Conservation (phyloP, 2,888 invertebrate species). For the Piscicola geometra region DNA sequence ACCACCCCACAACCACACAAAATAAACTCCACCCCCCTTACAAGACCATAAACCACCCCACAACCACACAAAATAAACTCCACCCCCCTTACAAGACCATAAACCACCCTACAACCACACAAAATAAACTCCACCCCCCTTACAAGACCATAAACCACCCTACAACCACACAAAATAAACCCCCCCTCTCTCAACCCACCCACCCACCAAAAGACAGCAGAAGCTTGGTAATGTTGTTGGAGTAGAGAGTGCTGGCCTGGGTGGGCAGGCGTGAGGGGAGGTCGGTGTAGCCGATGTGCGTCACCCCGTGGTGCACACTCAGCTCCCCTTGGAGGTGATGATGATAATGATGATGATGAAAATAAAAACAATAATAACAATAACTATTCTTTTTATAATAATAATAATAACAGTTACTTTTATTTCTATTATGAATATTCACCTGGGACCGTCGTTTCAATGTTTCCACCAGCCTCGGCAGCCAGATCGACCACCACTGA, state of each 20-base stretch:
- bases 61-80: conserved; percentile 1
- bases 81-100: background rate
- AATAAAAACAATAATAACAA: too few relatives aligned
- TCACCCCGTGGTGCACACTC: conserved; percentile 70
- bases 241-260: conserved; percentile 78
- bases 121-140: background rate
- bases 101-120: background rate
- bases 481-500: conserved; percentile 84
- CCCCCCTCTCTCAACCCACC: too few relatives aligned
- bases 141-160: background rate
- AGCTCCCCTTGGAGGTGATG: too few relatives aligned
- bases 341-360: too few relatives aligned
- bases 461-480: conserved; percentile 80
- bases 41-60: background rate
- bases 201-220: conserved; percentile 72
- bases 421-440: too few relatives aligned
- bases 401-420: too few relatives aligned
- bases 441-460: conserved; percentile 70
- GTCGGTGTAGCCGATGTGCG: conserved; percentile 79
- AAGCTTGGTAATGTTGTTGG: conserved; percentile 85
- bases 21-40: background rate
- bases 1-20: background rate
- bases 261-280: conserved; percentile 77
- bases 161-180: too few relatives aligned
- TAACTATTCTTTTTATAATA: too few relatives aligned